Base-by-base conservation (phyloP, 2,797 vertebrate genomes). In the Mastacembelus armatus region DNA sequence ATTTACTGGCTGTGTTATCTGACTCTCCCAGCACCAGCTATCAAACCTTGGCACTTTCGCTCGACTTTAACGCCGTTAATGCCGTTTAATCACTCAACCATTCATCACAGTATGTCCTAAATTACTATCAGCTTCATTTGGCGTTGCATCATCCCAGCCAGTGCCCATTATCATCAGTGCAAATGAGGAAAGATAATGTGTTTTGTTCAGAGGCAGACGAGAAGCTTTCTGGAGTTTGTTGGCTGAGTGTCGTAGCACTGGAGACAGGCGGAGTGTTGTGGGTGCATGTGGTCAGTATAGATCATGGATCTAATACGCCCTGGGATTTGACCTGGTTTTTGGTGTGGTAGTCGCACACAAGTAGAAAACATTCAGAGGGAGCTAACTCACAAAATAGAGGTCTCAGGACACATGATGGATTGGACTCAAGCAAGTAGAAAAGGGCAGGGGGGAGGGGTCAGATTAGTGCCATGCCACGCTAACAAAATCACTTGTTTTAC, bases 71-170 rank as follows among this genome's bases (percentile, higher is more conserved):
- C 49, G 76, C 62, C 8, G 12, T 77, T 84, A 80, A 86, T 85
- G 74, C 60, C 1, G 19, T 74, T 78, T 83, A 80, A 89, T 88
- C 83, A 82, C 69, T 81, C 72, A 54, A 39, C 72, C 80, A 74
- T 85, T 85, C 77, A 77, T 87, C 77, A 76, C 84, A 70, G 69
- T 55, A n/a, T 40, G 78, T 67, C 68, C 75, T 80, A 71, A 88
- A 90, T 88, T 71, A 80, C 81, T 51, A 75, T 66, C 55, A 10
- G 81, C 81, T 78, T 81, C 78, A 84, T 83, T 89, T 78, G 70
- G 52, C 62, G 1, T 78, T 35, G 65, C 80, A 59, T 75, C 76
- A 57, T 59, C 78, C 27, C 48, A 51, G 74, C 71, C 68, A 42
- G 74, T 32, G 55, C 50, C 71, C 60, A 75, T 84, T 85, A 80